phyloP scores from a whole-genome alignment of 2,888 invertebrate species.

The Tetragnatha montana region DNA sequence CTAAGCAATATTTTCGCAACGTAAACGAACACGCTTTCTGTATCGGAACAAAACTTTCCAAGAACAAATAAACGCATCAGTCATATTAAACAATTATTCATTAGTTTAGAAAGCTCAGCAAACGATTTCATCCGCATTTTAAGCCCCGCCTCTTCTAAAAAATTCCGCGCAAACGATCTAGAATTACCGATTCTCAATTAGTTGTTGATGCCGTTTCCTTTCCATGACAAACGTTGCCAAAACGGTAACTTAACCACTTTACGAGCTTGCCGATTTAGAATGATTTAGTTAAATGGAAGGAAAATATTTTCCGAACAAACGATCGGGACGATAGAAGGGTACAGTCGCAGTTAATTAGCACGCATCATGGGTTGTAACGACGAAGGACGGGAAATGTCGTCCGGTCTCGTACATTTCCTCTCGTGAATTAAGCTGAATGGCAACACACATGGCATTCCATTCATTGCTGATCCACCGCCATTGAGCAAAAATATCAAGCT shows the following conservation, averaged over 20 bases:
- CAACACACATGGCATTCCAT: not conserved
- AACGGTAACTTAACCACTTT: slow-evolving; percentile 19
- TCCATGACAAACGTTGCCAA: not conserved
- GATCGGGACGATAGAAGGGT: not conserved
- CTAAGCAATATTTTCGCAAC: not conserved
- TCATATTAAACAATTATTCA: not conserved
- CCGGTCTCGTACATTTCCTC: slow-evolving; percentile 6
- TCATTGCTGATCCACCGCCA: not conserved
- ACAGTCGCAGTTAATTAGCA: slow-evolving; percentile 22
- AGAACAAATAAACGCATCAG: not conserved
- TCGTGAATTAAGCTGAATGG: slow-evolving; percentile 10
- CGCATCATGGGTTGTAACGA: not conserved
- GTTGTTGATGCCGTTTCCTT: not conserved
- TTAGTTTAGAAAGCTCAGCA: not conserved
- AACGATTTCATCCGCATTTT: not conserved
- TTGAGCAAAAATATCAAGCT: not conserved
- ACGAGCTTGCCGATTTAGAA: slow-evolving; percentile 24
- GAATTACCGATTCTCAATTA: slow-evolving; percentile 29
- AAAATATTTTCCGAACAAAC: slow-evolving; percentile 24
- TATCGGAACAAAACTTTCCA: not conserved
- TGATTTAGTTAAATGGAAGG: slow-evolving; percentile 20
- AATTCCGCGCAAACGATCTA: not conserved
- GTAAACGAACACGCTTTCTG: not conserved
- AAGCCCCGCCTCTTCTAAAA: not conserved
- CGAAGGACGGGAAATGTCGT: slow-evolving; percentile 13